phyloP scores from a whole-genome alignment of 2,888 invertebrate species.

The Conistra vaccinii region DNA sequence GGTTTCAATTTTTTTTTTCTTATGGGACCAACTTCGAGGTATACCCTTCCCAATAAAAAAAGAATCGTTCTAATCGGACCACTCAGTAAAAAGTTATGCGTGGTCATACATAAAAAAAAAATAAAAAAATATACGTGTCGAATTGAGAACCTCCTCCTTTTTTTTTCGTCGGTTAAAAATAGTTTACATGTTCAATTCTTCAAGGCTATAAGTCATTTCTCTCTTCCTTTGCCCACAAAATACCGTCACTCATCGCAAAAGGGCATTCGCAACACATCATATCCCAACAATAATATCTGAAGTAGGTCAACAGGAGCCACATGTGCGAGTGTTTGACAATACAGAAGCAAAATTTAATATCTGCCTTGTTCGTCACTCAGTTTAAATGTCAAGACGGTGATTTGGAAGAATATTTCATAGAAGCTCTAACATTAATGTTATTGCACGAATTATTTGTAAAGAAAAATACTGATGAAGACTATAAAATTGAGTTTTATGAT shows the following conservation, averaged over 20 bases:
- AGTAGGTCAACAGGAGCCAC: constrained; percentile 55
- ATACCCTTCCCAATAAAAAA: no score
- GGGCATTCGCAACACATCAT: constrained; percentile 2
- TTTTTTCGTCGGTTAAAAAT: no score
- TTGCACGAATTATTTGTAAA: neutral
- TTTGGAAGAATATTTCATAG: constrained; percentile 31
- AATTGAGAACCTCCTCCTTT: no score
- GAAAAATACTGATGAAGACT: neutral
- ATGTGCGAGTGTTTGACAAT: constrained; percentile 53
- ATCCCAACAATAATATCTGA: constrained; percentile 24
- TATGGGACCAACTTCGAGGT: no score
- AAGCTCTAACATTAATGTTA: constrained; percentile 4
- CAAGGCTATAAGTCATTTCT: neutral
- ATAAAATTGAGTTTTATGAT: neutral
- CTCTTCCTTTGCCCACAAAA: neutral
- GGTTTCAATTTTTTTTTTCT: no score
- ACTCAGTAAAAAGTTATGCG: no score
- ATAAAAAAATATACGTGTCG: no score
- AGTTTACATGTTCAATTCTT: neutral
- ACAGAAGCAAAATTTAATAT: constrained; percentile 65
- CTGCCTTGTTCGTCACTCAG: constrained; percentile 34
- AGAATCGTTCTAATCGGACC: no score
- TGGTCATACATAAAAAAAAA: no score
- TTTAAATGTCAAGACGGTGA: constrained; percentile 57
- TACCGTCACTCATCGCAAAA: neutral